Percentiles rank a stretch among this genome's conserved stretches.
Conservation (phyloP, 1,140 invertebrate species). For the Bradysia coprophila region DNA sequence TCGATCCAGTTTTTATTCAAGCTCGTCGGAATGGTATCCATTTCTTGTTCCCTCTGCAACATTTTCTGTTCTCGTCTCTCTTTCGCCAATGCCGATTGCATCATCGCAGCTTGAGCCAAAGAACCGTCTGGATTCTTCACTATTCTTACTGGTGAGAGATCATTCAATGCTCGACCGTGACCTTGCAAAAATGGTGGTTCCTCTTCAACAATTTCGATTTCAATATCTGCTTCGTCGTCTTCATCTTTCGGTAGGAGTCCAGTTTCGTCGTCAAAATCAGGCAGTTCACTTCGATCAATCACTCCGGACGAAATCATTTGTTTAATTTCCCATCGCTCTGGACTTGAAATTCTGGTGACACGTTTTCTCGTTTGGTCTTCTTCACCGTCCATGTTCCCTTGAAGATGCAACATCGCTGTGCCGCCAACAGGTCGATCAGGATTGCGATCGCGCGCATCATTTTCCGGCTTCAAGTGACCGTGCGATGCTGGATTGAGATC, state of each 20-base stretch:
- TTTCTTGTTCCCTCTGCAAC: conserved; percentile 78
- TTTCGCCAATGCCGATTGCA: conserved; percentile 96
- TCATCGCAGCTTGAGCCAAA: conserved; percentile 95
- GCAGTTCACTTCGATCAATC: conserved; percentile 70
- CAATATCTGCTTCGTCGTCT: conserved; percentile 93
- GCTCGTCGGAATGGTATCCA: conserved; percentile 64
- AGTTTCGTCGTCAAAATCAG: conserved; percentile 82
- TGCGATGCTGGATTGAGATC: conserved; percentile 80
- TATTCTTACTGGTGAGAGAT: conserved; percentile 89
- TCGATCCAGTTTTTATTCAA: conserved; percentile 91
- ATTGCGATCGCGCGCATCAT: conserved; percentile 58
- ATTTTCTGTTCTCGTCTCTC: conserved; percentile 89
- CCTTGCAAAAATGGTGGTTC: conserved; percentile 91
- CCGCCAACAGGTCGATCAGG: conserved; percentile 55
- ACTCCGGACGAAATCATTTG: conserved; percentile 74
- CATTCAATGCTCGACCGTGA: conserved; percentile 72
- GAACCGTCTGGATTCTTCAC: conserved; percentile 99
- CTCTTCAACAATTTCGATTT: conserved; percentile 97
- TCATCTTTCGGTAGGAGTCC: conserved; percentile 73
- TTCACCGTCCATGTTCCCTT: conserved; percentile 50
- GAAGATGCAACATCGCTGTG: conserved; percentile 44
- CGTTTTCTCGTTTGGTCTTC: conserved; percentile 58
- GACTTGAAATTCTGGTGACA: conserved; percentile 86
- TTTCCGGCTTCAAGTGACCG: conserved; percentile 31
- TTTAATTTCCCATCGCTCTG: conserved; percentile 84